Evolutionary conservation across 2,797 vertebrate genomes (phyloP).

Genomic region (Lacerta bilineata): DNA sequence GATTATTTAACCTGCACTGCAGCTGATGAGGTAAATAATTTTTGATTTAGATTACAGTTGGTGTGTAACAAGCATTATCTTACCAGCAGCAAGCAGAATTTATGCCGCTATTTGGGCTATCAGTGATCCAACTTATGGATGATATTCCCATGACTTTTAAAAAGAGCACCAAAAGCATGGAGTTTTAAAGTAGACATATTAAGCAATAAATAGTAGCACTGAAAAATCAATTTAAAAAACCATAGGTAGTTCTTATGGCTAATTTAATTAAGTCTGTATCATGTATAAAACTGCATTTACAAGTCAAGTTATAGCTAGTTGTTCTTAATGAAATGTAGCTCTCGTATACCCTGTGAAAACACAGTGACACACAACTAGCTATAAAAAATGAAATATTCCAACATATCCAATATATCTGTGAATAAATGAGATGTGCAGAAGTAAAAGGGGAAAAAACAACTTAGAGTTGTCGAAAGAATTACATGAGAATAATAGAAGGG

Average conservation of each 20-base stretch:
- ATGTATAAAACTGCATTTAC: constrained; percentile 60
- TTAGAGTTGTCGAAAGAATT: constrained; percentile 68
- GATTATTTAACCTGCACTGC: constrained; percentile 27
- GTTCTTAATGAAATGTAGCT: constrained; percentile 60
- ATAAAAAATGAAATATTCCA: constrained; percentile 75
- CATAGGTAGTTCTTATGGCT: constrained; percentile 66
- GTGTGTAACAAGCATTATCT: background rate
- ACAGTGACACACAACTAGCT: constrained; percentile 65
- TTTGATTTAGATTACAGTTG: constrained; percentile 23
- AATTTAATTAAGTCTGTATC: constrained; percentile 73
- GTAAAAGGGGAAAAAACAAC: constrained; percentile 67
- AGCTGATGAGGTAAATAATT: constrained; percentile 13
- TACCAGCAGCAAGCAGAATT: constrained; percentile 34
- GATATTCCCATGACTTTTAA: constrained; percentile 44
- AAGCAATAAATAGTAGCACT: constrained; percentile 70
- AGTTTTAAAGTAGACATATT: constrained; percentile 70
- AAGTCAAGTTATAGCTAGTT: constrained; percentile 55
- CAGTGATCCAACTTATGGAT: constrained; percentile 30
- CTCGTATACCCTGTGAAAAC: constrained; percentile 65
- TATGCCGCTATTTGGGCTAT: constrained; percentile 22
- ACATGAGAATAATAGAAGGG: constrained; percentile 70
- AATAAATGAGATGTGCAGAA: constrained; percentile 75
- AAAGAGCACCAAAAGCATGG: constrained; percentile 58
- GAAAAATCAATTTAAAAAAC: constrained; percentile 75
- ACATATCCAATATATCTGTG: constrained; percentile 67